Base-by-base conservation (phyloP, 2,113 vertebrate species). In the Poeciliopsis occidentalis region DNA sequence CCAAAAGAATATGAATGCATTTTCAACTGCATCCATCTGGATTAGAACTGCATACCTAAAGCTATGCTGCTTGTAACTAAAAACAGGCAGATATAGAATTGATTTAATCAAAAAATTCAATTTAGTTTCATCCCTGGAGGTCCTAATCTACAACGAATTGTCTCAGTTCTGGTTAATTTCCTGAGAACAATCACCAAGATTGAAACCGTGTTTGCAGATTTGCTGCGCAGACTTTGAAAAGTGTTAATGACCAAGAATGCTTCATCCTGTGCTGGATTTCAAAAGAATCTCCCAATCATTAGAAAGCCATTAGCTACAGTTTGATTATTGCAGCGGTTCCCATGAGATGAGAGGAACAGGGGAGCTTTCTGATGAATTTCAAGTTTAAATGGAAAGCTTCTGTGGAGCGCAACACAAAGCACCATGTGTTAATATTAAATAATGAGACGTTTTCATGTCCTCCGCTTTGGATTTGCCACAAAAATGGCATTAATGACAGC, bases 381-480 rank as follows among this genome's bases (percentile, higher is more conserved):
- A 82, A 85, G 72, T 90, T 84, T 91, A 92, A 93, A 94, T 93
- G 79, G 85, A 92, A 94, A 94, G 89, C 92, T 93, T 91, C 89
- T 93, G 93, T 88, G 81, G 84, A 79, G 81, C 1, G 77, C 80
- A 86, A 90, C 87, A 92, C 92, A 93, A 93, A 93, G 92, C 76
- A n/a, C 76, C 85, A 88, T 83, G 88, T 92, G 92, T 90, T 90
- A 92, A 93, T 90, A 92, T 88, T 91, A 82, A 93, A 92, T 92
- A 92, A 92, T 89, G 92, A 87, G 88, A 57, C 27, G 65, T 92
- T 94, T 94, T 94, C 85, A 93, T 91, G 91, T 93, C 69, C 78
- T 64, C 79, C 69, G 60, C 88, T 92, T 87, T 90, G 85, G 90
- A 85, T 91, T 76, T 86, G 84, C 85, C 81, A 74, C n/a, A 81